A percentile compares a stretch with the other conserved stretches of the same genome.
Evolutionary conservation across 2,888 invertebrate species (phyloP).

Genomic region (Cataglyphis livida): DNA sequence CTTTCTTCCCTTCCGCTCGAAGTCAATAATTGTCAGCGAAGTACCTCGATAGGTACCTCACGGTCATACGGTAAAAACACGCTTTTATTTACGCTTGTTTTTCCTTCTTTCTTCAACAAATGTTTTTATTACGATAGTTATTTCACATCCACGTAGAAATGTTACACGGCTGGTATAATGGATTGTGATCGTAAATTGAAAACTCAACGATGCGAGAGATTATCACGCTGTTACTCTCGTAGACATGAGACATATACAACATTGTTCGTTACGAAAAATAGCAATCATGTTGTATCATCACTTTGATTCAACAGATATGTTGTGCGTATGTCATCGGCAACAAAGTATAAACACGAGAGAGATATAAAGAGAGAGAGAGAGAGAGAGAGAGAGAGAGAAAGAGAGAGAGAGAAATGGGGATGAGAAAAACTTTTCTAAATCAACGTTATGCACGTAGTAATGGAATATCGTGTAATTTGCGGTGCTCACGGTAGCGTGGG

Average conservation of each 20-base stretch:
- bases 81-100: constrained; percentile 23
- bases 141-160: not conserved
- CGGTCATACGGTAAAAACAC: constrained; percentile 1
- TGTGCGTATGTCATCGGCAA: not conserved
- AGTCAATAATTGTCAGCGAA: constrained; percentile 50
- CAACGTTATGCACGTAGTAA: constrained; percentile 35
- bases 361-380: not conserved
- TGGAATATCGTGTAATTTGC: constrained; percentile 44
- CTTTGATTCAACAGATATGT: constrained; percentile 12
- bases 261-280: constrained; percentile 28
- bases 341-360: not conserved
- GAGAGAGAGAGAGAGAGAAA: not conserved
- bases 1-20: constrained; percentile 47
- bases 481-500: constrained; percentile 9
- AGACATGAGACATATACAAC: not conserved
- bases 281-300: constrained; percentile 45
- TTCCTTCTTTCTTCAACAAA: not conserved
- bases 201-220: constrained; percentile 40
- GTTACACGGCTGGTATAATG: constrained; percentile 17
- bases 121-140: not conserved
- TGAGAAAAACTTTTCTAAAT: constrained; percentile 34
- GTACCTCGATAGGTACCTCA: constrained; percentile 17
- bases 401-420: not conserved
- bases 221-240: constrained; percentile 18
- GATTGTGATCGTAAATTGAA: constrained; percentile 47